Evolutionary conservation across 2,797 vertebrate genomes (phyloP), one percentile per base, ranked within the genome.

Genomic region (Epinephelus coioides): DNA sequence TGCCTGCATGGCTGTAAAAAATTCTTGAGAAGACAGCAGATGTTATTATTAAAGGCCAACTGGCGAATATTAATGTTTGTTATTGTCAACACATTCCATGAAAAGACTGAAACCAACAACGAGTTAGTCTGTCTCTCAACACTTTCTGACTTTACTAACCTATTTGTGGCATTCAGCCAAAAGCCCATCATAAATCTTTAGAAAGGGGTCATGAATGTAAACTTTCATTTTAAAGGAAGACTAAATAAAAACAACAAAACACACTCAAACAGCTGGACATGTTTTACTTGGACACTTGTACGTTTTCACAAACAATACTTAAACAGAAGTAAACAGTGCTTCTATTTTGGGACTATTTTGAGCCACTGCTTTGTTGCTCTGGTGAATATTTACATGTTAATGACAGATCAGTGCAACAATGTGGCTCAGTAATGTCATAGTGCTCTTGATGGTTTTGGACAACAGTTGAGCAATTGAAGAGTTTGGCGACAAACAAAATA

Each of bases 81-180:
- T 51, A 54, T 54, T 60, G 10, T 61, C 14, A 55, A 53, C 15
- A 76, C 64, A 66, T 66, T 30, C 15, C 27, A 64, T 21, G 40
- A 54, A 63, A 64, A 61, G 21, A 61, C 18, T 3, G 23, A 70
- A 54, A 46, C 15, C 8, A 69, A 13, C 46, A 59, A n/a, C 25
- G 14, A 46, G 11, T 34, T 34, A 8, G 34, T 34, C 34, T 34
- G 13, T 59, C 46, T 65, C 4, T 1, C 51, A 61, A 6, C 49
- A 56, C 14, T 46, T 40, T 38, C 11, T 40, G 18, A 56, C 60
- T 30, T 47, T 34, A 5, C 46, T n/a, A 23, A 38, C 9, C n/a
- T 47, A 38, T 23, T 11, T 18, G 53, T 40, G 27, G 51, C 12
- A 18, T 12, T 50, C 13, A 63, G 59, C 25, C 19, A 21, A 18